Evolutionary conservation across 2,888 invertebrate genomes (phyloP), one percentile per base, ranked within the genome.

Genomic region (Melangyna quadrimaculata): DNA sequence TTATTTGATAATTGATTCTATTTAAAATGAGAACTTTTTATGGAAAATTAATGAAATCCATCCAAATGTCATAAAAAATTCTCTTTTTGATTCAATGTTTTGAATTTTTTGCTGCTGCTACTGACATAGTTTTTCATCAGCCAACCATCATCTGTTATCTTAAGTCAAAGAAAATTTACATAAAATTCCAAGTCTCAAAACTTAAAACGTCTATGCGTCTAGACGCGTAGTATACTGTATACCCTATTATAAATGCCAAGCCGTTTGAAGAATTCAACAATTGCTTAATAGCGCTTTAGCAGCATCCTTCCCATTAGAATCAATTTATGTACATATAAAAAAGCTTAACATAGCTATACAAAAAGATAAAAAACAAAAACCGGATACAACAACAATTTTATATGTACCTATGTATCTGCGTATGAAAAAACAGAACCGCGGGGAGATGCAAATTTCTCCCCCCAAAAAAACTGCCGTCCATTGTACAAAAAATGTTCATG

Each of bases 271-370:
- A 37, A 84, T 75, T 75, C 75, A 84, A 84, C 79, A 80, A 80
- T 75, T 75, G 75, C 43, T 80, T 71, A 80, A 84, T 67, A 84
- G 75, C 74, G 79, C 74, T 75, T 71, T 75, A 75, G 53, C 35
- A 75, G 45, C 63, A 74, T 65, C 78, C 57, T 72, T 67, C 59
- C 79, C 61, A 61, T 79, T 80, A 84, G 84, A 84, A 80, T 84
- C 84, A 84, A 84, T 84, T 80, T 80, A 75, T 65, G 71, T 70
- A 73, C 51, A 4, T 72, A 74, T 17, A 69, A 32, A 65, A 48
- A 37, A 61, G 19, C 14, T 24, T 37, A 6, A 12, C 24, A 37
- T 8, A 37, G 61, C 24, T 40, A 7, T 40, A 7, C 1, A 40
- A 9, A 35, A 32, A 57, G 43, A 32, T 24, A 57, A 35, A 32